Conservation (phyloP, 2,113 vertebrate genomes). For the Erpornis zantholeuca region DNA sequence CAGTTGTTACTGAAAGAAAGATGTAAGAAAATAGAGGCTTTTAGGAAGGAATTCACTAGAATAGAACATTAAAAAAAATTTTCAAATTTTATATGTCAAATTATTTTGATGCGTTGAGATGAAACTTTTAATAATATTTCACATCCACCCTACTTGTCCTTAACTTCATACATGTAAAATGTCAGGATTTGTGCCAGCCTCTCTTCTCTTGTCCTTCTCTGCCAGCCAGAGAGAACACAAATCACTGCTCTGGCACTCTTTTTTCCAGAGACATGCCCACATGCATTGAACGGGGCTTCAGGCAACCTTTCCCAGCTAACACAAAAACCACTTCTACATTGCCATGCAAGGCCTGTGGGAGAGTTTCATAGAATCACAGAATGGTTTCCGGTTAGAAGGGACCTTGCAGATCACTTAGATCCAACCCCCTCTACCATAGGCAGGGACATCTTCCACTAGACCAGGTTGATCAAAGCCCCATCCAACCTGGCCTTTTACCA, state of each 20-base stretch:
- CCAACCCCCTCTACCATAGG: neutral
- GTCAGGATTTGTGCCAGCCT: neutral
- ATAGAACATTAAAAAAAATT: neutral
- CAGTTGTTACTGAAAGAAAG: neutral
- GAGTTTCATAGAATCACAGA: neutral
- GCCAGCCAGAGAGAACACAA: neutral
- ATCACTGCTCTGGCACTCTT: neutral
- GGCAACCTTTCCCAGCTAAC: neutral
- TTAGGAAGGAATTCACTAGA: neutral
- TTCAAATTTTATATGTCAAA: neutral
- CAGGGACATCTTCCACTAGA: neutral
- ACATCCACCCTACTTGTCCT: neutral
- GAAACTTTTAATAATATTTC: neutral
- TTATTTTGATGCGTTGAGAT: neutral
- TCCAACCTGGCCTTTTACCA: neutral
- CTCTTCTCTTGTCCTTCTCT: neutral
- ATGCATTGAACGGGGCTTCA: neutral
- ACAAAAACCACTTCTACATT: neutral
- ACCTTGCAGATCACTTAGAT: neutral
- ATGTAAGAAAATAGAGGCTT: neutral
- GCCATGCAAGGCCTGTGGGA: neutral
- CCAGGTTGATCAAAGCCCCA: neutral
- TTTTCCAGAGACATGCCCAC: neutral
- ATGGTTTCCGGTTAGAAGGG: neutral
- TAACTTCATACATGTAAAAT: neutral